Conservation (phyloP, 2,797 vertebrate species). For the Falco columbarius region DNA sequence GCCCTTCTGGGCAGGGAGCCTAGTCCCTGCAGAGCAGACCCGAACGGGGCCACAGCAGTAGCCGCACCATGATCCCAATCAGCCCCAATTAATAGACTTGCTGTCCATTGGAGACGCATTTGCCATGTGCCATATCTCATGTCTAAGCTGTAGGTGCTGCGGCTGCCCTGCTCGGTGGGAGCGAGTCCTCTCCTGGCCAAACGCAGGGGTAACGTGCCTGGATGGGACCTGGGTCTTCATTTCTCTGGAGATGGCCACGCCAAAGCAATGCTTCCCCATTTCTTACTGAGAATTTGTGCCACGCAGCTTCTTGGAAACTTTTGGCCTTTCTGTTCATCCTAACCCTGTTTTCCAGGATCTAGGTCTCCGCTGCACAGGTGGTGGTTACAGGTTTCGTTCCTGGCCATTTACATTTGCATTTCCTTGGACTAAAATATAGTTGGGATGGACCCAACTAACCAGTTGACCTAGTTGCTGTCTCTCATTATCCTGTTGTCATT, state of each 20-base stretch:
- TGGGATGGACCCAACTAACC: constrained; percentile 1
- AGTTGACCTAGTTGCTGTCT: not conserved
- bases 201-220: rapidly evolving
- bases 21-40: not conserved
- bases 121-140: rapidly evolving
- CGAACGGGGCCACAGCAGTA: not conserved
- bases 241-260: not conserved
- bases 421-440: not conserved
- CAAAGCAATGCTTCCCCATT: not conserved
- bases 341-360: not conserved
- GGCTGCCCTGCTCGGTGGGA: not conserved
- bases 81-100: too few relatives aligned
- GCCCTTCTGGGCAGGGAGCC: not conserved
- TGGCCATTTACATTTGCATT: not conserved
- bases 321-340: not conserved
- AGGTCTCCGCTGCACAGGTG: not conserved
- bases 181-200: not conserved
- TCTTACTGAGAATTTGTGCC: rapidly evolving
- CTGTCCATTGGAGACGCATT: not conserved
- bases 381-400: not conserved
- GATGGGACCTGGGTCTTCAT: not conserved
- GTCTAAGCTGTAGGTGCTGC: not conserved
- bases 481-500: not conserved
- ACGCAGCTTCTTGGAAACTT: not conserved
- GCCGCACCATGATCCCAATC: rapidly evolving